Base-by-base conservation (phyloP, 1,140 invertebrate genomes). In the Hylaeus volcanicus region DNA sequence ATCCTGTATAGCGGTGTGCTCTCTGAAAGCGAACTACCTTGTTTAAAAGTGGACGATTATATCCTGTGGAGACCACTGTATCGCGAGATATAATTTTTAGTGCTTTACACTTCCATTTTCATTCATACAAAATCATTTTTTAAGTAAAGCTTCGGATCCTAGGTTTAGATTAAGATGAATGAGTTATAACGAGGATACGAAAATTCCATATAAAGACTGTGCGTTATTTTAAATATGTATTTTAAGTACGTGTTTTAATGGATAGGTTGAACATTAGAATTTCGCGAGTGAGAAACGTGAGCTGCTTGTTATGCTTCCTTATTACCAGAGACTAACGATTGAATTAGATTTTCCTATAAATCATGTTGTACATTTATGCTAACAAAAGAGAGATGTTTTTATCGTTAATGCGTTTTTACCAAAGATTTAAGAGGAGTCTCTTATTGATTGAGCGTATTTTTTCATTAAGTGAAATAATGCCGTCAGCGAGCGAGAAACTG, bases 161-260 rank as follows among this genome's bases (percentile, higher is more conserved):
- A 14, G 12, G 26, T 61, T 37, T 70, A 53, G 41, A 5, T 70
- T 69, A 12, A 81, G 55, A 64, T 48, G 1, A 4, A 64, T 41
- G 43, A 45, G 8, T 45, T 56, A 15, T 56, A 48, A n/a, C 14
- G 39, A n/a, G 2, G 41, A 26, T 63, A 48, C 51, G 63, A 43
- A 65, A 37, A 26, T 64, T 53, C 9, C 11, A 14, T 73, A 58
- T 48, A 11, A 66, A 66, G 56, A 60, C 55, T 72, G 70, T 72
- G 14, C 6, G n/a, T 48, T 39, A 5, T 48, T 73, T 73, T 14
- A 61, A n/a, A 41, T 37, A n/a, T 51, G 3, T 70, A 55, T 55
- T 69, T 55, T 58, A 56, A 56, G 56, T 41, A 41, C 39, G 2
- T 72, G 60, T 15, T 72, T 72, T 45, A 45, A 58, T 15, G 11